Conservation (phyloP, 2,113 vertebrate genomes). For the Gymnobelideus leadbeateri region DNA sequence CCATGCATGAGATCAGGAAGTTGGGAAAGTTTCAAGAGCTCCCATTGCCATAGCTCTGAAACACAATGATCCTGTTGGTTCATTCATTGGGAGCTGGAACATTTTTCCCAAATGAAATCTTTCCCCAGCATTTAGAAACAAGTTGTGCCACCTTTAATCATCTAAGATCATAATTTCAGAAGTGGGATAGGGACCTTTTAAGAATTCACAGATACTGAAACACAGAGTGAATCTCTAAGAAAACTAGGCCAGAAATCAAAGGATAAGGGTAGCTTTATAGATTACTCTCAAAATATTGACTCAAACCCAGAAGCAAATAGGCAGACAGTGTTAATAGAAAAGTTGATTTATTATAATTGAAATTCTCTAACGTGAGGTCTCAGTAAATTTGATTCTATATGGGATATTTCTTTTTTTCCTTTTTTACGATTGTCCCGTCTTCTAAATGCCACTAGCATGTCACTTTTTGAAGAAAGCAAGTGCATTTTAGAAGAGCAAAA, state of each 20-base stretch:
- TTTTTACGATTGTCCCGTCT: slow-evolving; percentile 48
- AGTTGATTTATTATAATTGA: neutral
- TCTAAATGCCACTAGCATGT: slow-evolving; percentile 46
- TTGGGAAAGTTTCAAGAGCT: neutral
- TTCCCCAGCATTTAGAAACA: neutral
- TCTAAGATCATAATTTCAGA: neutral
- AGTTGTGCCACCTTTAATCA: neutral
- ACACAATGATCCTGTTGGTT: neutral
- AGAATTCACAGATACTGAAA: slow-evolving; percentile 3
- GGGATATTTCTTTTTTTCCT: neutral
- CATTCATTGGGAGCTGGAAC: neutral
- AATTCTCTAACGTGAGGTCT: neutral
- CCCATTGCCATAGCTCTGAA: neutral
- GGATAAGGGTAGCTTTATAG: neutral
- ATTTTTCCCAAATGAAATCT: neutral
- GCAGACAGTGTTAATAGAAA: slow-evolving; percentile 8
- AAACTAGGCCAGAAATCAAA: neutral
- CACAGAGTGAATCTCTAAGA: slow-evolving; percentile 24
- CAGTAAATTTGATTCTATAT: slow-evolving; percentile 3
- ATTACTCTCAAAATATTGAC: slow-evolving; percentile 7
- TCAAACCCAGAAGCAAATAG: slow-evolving; percentile 26
- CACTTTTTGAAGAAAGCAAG: slow-evolving; percentile 57
- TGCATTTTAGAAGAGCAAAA: slow-evolving; percentile 58
- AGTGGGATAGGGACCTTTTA: neutral
- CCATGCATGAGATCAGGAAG: neutral